These are phyloP conservation scores for Cottoperca gobio DNA, from an alignment of 2,797 vertebrate species.

Conservation along the genomic window DNA sequence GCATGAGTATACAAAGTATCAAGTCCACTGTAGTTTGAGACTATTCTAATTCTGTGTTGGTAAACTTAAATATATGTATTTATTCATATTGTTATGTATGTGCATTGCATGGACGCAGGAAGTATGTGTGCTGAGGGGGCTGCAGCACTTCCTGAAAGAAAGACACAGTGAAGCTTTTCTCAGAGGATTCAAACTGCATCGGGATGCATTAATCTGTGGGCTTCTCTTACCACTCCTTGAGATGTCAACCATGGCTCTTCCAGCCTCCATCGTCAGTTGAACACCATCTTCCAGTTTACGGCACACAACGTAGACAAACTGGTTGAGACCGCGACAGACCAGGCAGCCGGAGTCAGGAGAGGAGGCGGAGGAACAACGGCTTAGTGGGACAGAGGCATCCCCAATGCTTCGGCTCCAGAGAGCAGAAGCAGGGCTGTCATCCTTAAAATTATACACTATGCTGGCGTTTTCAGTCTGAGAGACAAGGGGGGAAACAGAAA, in stretches of 20 bases:
- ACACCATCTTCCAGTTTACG: neutral
- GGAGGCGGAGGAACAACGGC: neutral
- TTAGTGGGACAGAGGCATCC: neutral
- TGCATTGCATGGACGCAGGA: neutral
- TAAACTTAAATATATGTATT: neutral
- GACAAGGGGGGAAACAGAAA: neutral
- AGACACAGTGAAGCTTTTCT: too few relatives aligned
- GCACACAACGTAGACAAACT: neutral
- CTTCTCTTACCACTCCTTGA: neutral
- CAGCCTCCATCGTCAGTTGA: neutral
- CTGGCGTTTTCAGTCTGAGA: too few relatives aligned
- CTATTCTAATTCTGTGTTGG: too few relatives aligned
- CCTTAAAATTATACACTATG: fast-evolving
- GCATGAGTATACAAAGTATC: too few relatives aligned
- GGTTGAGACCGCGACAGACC: neutral
- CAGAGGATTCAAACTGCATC: too few relatives aligned
- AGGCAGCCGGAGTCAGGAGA: neutral
- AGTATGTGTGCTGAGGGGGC: neutral
- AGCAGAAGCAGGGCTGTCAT: too few relatives aligned
- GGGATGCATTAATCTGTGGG: too few relatives aligned
- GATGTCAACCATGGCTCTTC: fast-evolving
- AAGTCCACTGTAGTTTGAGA: too few relatives aligned
- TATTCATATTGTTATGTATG: neutral
- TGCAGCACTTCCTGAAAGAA: neutral
- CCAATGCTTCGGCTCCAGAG: neutral